Evolutionary conservation across 2,888 invertebrate genomes (phyloP).

Genomic region (Proisotoma minuta): DNA sequence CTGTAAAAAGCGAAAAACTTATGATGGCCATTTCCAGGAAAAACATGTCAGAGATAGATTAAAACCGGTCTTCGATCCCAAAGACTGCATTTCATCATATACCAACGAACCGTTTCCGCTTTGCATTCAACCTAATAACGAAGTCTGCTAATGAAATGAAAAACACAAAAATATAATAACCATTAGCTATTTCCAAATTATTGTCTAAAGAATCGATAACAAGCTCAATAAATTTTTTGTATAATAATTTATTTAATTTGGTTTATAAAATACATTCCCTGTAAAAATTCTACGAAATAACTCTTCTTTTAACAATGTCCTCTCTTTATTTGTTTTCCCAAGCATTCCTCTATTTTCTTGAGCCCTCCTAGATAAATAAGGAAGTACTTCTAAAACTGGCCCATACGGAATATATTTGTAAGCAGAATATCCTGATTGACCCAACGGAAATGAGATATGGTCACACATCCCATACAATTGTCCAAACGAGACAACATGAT

Average conservation of each 20-base stretch:
- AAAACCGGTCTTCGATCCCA: constrained; percentile 38
- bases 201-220: too few relatives aligned
- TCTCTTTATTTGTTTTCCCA: constrained; percentile 87
- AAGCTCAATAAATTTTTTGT: too few relatives aligned
- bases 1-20: constrained; percentile 40
- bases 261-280: neutral
- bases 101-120: constrained; percentile 26
- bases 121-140: constrained; percentile 24
- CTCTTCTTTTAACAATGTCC: constrained; percentile 70
- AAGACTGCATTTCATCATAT: constrained; percentile 27
- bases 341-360: constrained; percentile 92
- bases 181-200: neutral
- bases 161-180: too few relatives aligned
- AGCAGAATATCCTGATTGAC: constrained; percentile 98
- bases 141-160: too few relatives aligned
- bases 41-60: constrained; percentile 40
- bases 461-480: constrained; percentile 99
- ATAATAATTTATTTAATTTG: neutral
- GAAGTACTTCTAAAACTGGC: constrained; percentile 93
- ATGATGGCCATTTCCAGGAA: constrained; percentile 43
- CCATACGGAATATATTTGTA: constrained; percentile 99
- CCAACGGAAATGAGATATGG: constrained; percentile 94
- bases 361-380: constrained; percentile 92
- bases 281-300: constrained; percentile 63
- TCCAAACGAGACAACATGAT: constrained; percentile 96